These are phyloP conservation scores for Enteromius trimaculatus DNA, from an alignment of 2,797 vertebrate species.

Conservation along the genomic window DNA sequence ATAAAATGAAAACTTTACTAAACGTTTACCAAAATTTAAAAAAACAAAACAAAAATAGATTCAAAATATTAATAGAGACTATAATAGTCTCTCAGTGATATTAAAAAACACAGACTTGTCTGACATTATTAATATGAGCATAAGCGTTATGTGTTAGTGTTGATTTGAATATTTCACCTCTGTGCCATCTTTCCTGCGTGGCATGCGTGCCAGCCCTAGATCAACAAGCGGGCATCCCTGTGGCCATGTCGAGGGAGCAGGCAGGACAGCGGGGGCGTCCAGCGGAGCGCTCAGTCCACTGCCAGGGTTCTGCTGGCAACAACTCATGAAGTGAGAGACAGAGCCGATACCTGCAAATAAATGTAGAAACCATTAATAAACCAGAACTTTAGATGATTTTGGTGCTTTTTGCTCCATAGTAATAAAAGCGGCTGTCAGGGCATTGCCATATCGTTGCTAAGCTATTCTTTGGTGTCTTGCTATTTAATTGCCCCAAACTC, in stretches of 20 bases:
- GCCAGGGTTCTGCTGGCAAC: conserved; percentile 73
- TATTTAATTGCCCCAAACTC: neutral
- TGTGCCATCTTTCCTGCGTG: conserved; percentile 77
- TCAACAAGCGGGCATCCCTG: conserved; percentile 63
- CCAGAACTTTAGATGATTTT: neutral
- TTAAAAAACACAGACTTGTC: neutral
- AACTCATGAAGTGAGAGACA: conserved; percentile 79
- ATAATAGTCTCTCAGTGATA: neutral
- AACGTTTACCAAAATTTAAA: no score
- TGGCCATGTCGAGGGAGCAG: conserved; percentile 71
- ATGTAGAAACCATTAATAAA: conserved; percentile 11
- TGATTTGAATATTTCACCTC: conserved; percentile 62
- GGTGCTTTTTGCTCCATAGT: neutral
- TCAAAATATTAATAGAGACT: neutral
- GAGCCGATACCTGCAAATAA: conserved; percentile 75
- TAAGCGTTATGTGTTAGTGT: neutral
- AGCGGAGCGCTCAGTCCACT: conserved; percentile 65
- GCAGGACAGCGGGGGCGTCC: conserved; percentile 70
- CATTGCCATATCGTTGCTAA: neutral
- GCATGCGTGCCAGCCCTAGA: conserved; percentile 74
- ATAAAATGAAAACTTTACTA: neutral
- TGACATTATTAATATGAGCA: neutral
- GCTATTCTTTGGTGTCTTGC: neutral
- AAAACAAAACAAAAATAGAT: neutral
- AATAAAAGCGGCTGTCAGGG: neutral